Evolutionary conservation across 23 tunicate species (phyloP).

Genomic region (Clavelina lepadiformis): DNA sequence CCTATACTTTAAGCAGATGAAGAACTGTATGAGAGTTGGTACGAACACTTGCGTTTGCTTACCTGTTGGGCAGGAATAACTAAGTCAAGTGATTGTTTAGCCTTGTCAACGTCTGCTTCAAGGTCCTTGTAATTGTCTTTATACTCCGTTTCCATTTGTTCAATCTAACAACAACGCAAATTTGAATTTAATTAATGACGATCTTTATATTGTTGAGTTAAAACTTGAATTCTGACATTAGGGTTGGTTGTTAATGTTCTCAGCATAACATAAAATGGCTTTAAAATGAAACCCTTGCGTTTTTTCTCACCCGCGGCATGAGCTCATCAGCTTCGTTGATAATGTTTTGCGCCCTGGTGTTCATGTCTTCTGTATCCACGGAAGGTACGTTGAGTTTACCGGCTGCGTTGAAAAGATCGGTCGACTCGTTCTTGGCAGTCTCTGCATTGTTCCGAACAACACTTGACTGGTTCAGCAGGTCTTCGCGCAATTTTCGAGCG

Average conservation of each 20-base stretch:
- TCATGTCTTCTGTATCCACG: constrained; percentile 59
- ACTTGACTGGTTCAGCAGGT: constrained; percentile 35
- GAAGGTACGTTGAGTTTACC: constrained; percentile 54
- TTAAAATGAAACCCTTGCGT: background rate
- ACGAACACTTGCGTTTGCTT: too few relatives aligned
- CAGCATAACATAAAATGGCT: too few relatives aligned
- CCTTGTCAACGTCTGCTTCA: constrained; percentile 46
- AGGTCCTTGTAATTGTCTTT: constrained; percentile 31
- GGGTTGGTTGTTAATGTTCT: too few relatives aligned
- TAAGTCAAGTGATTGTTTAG: constrained; percentile 14
- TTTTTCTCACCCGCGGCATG: constrained; percentile 42
- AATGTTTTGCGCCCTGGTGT: constrained; percentile 24
- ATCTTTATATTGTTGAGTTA: too few relatives aligned
- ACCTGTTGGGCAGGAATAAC: constrained; percentile 63
- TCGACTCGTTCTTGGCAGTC: constrained; percentile 65
- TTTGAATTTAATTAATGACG: too few relatives aligned
- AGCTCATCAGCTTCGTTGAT: constrained; percentile 33
- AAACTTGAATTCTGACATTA: too few relatives aligned
- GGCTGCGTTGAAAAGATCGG: constrained; percentile 74
- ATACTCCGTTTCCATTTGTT: constrained; percentile 44
- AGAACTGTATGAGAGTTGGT: too few relatives aligned
- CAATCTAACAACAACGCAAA: constrained; percentile 23
- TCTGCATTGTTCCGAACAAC: constrained; percentile 45
- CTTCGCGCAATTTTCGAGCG: constrained; percentile 51
- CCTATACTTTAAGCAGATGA: too few relatives aligned